Evolutionary conservation across 2,888 invertebrate genomes (phyloP).

Genomic region (Clepsis dumicolana): DNA sequence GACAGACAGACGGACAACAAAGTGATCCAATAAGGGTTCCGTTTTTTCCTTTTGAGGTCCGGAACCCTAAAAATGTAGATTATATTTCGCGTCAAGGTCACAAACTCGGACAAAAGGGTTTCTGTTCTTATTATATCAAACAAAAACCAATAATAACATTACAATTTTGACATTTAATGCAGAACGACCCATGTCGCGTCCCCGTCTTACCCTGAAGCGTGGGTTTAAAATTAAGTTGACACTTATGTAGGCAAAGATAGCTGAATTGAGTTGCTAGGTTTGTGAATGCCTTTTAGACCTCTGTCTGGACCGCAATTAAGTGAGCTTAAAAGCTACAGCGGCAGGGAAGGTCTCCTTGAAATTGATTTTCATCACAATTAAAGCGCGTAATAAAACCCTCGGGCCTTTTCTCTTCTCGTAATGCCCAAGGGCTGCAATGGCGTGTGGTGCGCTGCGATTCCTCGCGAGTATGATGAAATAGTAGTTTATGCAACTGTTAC

Average conservation of each 20-base stretch:
- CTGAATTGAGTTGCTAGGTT: neutral
- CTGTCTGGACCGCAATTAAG: conserved; percentile 10
- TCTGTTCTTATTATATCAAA: neutral
- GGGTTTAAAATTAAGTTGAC: neutral
- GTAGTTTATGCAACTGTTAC: too few species aligned
- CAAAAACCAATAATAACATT: neutral
- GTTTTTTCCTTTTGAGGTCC: too few species aligned
- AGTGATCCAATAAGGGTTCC: too few species aligned
- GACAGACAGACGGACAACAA: too few species aligned
- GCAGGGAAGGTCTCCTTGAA: neutral
- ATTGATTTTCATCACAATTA: neutral
- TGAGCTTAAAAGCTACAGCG: neutral
- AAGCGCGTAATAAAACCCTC: too few species aligned
- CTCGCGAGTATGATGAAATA: too few species aligned
- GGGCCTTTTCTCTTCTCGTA: too few species aligned
- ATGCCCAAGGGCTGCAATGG: too few species aligned
- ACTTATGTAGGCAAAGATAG: neutral
- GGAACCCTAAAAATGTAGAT: too few species aligned
- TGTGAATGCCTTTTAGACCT: neutral
- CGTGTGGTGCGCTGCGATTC: too few species aligned
- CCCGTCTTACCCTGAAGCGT: neutral
- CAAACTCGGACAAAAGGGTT: neutral
- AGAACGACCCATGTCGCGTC: neutral
- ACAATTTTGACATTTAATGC: neutral
- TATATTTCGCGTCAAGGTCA: too few species aligned